Conservation (phyloP, 2,113 vertebrate genomes). For the Todiramphus chloris region DNA sequence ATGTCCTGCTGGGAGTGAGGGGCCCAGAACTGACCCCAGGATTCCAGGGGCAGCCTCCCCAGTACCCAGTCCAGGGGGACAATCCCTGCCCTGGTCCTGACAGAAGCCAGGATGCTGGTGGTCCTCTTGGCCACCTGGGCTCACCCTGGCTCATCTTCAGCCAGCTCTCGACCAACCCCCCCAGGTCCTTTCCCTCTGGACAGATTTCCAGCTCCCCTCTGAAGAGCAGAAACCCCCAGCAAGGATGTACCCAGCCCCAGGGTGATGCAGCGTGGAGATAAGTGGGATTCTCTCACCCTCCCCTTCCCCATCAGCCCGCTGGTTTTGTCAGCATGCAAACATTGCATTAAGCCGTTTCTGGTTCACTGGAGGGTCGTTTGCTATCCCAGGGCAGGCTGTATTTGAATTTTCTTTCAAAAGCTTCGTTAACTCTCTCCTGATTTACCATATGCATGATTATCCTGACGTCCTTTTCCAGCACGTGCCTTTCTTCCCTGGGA, state of each 20-base stretch:
- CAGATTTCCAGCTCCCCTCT: background rate
- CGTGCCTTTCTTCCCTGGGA: background rate
- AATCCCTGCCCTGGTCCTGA: too few relatives aligned
- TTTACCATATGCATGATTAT: background rate
- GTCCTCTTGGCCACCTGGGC: too few relatives aligned
- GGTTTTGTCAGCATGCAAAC: background rate
- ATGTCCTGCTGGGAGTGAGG: too few relatives aligned
- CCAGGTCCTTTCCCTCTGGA: too few relatives aligned
- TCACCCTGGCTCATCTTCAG: too few relatives aligned
- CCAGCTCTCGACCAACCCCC: too few relatives aligned
- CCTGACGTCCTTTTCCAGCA: accelerated
- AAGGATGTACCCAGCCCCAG: background rate
- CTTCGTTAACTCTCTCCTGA: slow-evolving; percentile 1
- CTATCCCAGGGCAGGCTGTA: background rate
- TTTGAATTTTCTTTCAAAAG: slow-evolving; percentile 18
- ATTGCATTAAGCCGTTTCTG: slow-evolving; percentile 24
- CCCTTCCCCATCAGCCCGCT: background rate
- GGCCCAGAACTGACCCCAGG: too few relatives aligned
- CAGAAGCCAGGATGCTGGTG: too few relatives aligned
- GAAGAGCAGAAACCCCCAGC: background rate
- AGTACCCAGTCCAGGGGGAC: too few relatives aligned
- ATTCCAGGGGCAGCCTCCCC: too few relatives aligned
- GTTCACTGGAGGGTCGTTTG: slow-evolving; percentile 28
- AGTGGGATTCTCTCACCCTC: background rate
- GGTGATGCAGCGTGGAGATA: background rate